phyloP scores from a whole-genome alignment of 2,113 vertebrate genomes.

The Amphiprion percula region DNA sequence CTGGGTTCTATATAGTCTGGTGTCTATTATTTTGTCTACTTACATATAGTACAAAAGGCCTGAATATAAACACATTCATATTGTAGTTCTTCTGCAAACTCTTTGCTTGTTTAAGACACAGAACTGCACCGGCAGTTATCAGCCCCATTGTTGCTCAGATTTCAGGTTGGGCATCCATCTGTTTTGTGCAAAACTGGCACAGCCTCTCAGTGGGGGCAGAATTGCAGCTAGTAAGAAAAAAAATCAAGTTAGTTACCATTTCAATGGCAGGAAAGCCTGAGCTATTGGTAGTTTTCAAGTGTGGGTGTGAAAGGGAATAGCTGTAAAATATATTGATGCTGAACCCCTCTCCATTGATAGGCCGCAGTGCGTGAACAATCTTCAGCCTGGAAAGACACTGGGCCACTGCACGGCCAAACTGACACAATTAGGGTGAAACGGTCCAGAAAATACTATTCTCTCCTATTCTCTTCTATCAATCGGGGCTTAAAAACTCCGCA shows the following conservation, averaged over 20 bases:
- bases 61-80: background rate
- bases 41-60: background rate
- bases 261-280: constrained; percentile 77
- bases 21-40: no score
- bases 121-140: background rate
- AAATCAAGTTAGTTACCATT: constrained; percentile 80
- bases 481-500: constrained; percentile 70
- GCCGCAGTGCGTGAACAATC: constrained; percentile 84
- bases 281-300: constrained; percentile 84
- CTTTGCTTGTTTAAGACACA: background rate
- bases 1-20: no score
- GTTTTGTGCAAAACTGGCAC: constrained; percentile 53
- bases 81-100: background rate
- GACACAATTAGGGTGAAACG: constrained; percentile 87
- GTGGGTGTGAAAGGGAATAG: constrained; percentile 79
- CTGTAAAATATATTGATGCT: constrained; percentile 87
- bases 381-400: constrained; percentile 73
- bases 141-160: background rate
- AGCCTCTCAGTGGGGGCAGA: constrained; percentile 33
- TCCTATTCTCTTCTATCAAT: constrained; percentile 78
- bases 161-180: constrained; percentile 39
- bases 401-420: constrained; percentile 79
- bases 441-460: constrained; percentile 89
- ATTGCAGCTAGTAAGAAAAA: constrained; percentile 36
- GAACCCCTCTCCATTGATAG: constrained; percentile 78